Base-by-base conservation (phyloP, 2,797 vertebrate genomes). In the Emys orbicularis region DNA sequence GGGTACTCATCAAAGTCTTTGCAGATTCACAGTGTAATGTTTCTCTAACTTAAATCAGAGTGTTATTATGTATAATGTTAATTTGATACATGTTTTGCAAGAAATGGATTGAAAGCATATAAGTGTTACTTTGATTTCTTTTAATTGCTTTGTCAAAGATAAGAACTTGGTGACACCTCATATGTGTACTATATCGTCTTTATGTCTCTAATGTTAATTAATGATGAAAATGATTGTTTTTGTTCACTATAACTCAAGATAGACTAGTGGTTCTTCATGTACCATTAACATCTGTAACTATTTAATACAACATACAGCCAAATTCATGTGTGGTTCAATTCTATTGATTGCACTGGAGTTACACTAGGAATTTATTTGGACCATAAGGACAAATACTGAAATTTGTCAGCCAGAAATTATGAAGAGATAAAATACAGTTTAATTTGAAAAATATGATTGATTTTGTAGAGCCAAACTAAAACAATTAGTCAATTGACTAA, bases 1-100 rank as follows among this genome's bases (percentile, higher is more conserved):
- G 92, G 56, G 79, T 97, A 98, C 97, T 98, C 97, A 97, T 98
- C 97, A 98, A 96, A 97, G 92, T 96, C 96, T 96, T 95, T 92
- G 89, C 94, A 96, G 91, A 97, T 96, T 97, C 65, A 5, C 76
- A 86, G 54, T 76, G 56, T 91, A 87, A 90, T 86, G 92, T 92
- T 97, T 97, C 86, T 97, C 87, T 95, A 97, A 94, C 86, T 96
- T 92, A 96, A 97, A 97, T 95, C 65, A 76, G 54, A 95, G 49
- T 83, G 86, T 79, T 97, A 94, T 95, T 96, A 93, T 94, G 52
- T 94, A 92, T 96, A 97, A 95, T 93, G 93, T 88, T 94, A 96
- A 95, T 97, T 94, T 95, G 90, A 94, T 93, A 65, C n/a, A 52
- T 77, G 79, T 95, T 96, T 94, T 94, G 47, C 84, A 93, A 92